phyloP scores from a whole-genome alignment of 2,113 vertebrate species.

The Choloepus hoffmanni region DNA sequence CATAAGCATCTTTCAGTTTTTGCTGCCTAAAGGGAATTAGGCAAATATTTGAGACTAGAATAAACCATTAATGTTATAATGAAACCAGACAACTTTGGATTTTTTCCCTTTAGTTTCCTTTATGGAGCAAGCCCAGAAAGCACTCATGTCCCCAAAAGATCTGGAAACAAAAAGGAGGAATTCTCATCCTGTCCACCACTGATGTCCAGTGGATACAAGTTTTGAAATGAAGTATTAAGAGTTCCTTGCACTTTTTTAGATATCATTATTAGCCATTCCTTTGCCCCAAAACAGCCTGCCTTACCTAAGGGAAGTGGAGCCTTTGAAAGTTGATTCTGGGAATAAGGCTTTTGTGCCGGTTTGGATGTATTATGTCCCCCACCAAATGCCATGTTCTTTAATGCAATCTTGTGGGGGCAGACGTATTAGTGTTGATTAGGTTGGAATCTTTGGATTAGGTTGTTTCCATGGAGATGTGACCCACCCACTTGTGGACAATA shows the following conservation, averaged over 20 bases:
- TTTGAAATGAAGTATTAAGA: background rate
- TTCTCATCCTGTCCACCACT: too few species aligned
- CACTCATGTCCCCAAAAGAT: background rate
- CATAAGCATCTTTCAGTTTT: background rate
- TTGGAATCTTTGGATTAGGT: too few species aligned
- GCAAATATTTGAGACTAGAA: slow-evolving; percentile 11
- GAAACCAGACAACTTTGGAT: background rate
- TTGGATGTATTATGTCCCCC: too few species aligned
- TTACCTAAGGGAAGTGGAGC: background rate
- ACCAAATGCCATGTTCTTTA: too few species aligned
- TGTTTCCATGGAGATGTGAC: too few species aligned
- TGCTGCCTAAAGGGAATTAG: background rate
- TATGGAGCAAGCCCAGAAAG: background rate
- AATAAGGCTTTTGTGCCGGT: background rate
- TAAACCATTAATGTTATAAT: background rate
- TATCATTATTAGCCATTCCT: background rate
- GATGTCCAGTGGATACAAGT: background rate
- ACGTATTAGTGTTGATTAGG: too few species aligned
- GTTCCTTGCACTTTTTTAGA: background rate
- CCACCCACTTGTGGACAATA: too few species aligned
- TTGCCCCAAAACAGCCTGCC: background rate
- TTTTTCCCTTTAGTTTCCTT: background rate
- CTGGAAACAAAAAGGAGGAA: background rate
- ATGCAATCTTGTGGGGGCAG: too few species aligned
- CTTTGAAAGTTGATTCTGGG: background rate